Evolutionary conservation across 2,113 vertebrate genomes (phyloP).

Genomic region (Benitochromis conjunctus): DNA sequence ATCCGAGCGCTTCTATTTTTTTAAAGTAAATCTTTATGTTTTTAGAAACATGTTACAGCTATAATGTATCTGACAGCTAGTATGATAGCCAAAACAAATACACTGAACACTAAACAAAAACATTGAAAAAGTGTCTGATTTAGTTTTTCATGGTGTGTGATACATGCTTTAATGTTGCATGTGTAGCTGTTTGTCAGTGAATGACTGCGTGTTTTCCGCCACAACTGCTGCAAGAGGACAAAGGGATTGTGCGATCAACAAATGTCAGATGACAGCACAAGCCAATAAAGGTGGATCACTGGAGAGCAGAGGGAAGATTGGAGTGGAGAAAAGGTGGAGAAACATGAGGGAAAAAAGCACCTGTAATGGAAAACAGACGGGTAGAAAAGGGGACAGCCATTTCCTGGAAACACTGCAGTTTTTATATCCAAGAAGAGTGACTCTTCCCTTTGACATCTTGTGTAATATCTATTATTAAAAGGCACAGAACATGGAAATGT

Average conservation of each 20-base stretch:
- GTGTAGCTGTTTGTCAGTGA: not conserved
- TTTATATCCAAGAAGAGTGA: not conserved
- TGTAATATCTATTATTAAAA: conserved; percentile 23
- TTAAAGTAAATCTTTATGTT: not conserved
- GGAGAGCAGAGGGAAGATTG: conserved; percentile 17
- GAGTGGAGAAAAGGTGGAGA: not conserved
- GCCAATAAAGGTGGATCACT: conserved; percentile 35
- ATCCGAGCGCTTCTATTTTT: not conserved
- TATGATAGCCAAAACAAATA: not conserved
- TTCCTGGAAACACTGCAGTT: not conserved
- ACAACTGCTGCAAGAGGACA: conserved; percentile 2
- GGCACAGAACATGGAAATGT: not conserved
- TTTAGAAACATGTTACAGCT: not conserved
- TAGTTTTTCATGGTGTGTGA: not conserved
- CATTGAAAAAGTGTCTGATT: not conserved
- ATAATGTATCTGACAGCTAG: not conserved
- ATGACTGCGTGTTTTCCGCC: not conserved
- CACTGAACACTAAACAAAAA: not conserved
- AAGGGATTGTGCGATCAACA: conserved; percentile 30
- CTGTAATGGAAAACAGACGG: not conserved
- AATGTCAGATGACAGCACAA: conserved; percentile 35
- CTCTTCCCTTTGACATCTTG: conserved; percentile 21
- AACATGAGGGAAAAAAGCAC: not conserved
- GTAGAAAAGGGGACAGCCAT: not conserved
- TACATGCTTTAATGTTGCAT: not conserved